Base-by-base conservation (phyloP, 2,113 vertebrate genomes). In the Pimephales promelas region DNA sequence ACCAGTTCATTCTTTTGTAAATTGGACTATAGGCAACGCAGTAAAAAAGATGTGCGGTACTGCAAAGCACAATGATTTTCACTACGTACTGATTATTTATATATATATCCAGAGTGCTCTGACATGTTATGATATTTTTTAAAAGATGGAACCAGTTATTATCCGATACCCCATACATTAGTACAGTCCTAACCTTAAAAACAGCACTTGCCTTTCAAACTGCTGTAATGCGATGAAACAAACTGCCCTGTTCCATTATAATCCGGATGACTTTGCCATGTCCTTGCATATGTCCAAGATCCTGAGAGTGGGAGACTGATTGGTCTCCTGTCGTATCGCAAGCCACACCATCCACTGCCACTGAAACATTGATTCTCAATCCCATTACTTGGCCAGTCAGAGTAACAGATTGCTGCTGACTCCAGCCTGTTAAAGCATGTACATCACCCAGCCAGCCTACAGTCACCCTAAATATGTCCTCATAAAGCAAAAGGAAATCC, bases 341-440 rank as follows among this genome's bases (percentile, higher is more conserved):
- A 87, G 86, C 87, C 74, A 89, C 90, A 83, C 83, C 83, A 83
- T 90, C 56, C 81, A 89, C 91, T 80, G 73, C 90, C 90, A 89
- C 85, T 88, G 92, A 90, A 92, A 92, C 92, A 93, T 89, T 85
- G 90, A 92, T 93, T 91, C 88, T 89, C 91, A 87, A 87, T 89
- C 83, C 85, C 88, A 90, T 92, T 89, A 89, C 87, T 83, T 24
- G 56, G 81, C 79, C 56, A 54, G 83, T 86, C 81, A 83, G 85
- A 66, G 85, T 89, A 90, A 86, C 83, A 59, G 86, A 88, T 88
- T 56, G 66, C 79, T 43, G 83, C 86, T 83, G 85, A 90, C 88
- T 86, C 81, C 85, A 72, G 76, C n/a, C 84, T 83, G 75, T 88
- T 88, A 86, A 83, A 47, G 84, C 88, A 86, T 86, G 84, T 89